Evolutionary conservation across 2,113 vertebrate genomes (phyloP).

Genomic region (Cranoglanis bouderius): DNA sequence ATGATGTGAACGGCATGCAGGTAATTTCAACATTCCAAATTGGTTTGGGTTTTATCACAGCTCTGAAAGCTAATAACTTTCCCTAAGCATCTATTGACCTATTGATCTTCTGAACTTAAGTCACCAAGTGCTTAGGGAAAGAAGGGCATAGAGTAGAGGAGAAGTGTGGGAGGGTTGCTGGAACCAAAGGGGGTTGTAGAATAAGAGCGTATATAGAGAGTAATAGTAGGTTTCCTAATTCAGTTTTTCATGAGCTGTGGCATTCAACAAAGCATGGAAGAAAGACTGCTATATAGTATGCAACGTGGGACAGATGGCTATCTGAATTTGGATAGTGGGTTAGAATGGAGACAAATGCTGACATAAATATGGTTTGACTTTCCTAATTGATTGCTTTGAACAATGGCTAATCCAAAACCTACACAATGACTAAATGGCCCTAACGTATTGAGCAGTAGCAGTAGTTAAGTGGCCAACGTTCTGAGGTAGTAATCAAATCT

Average conservation of each 20-base stretch:
- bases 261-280: background rate
- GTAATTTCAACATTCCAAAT: background rate
- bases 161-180: background rate
- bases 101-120: background rate
- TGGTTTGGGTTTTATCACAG: background rate
- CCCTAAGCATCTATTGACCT: background rate
- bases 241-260: background rate
- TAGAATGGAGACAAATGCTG: constrained; percentile 20
- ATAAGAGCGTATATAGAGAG: background rate
- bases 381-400: background rate
- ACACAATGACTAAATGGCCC: background rate
- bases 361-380: constrained; percentile 4
- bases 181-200: background rate
- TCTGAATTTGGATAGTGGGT: background rate
- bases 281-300: background rate
- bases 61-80: background rate
- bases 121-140: background rate
- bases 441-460: background rate
- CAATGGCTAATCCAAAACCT: background rate
- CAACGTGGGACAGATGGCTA: background rate
- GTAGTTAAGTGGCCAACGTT: background rate
- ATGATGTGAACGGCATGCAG: background rate
- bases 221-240: background rate
- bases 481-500: background rate
- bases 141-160: background rate